Conservation (phyloP, 2,888 invertebrate genomes). For the Abrostola triplasia region DNA sequence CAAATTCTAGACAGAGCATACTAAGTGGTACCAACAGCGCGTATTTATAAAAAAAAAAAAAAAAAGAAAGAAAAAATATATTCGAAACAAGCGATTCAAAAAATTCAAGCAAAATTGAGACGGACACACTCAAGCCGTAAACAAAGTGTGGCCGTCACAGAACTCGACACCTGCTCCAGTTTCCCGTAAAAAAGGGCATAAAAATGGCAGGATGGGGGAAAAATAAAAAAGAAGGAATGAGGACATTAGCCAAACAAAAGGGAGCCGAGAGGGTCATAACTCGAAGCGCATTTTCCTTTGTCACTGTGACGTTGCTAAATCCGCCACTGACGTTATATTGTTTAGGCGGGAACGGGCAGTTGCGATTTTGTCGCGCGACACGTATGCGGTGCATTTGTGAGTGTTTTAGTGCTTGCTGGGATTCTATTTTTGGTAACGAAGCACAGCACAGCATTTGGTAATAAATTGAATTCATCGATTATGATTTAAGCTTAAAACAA, state of each 20-base stretch:
- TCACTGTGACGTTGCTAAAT: conserved; percentile 80
- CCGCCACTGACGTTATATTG: conserved; percentile 76
- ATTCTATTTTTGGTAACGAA: not conserved
- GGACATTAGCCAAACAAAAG: conserved; percentile 83
- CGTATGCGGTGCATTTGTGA: not conserved
- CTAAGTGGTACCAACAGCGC: conserved; percentile 18
- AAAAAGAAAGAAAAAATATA: conserved; percentile 15
- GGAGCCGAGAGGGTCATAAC: conserved; percentile 82
- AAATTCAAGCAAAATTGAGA: conserved; percentile 64
- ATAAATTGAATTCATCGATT: too few species aligned
- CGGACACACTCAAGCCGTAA: conserved; percentile 64
- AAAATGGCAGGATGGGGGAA: conserved; percentile 64
- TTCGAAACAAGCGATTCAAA: conserved; percentile 52
- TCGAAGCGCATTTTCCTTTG: conserved; percentile 81
- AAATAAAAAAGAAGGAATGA: conserved; percentile 65
- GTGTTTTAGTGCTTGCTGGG: not conserved
- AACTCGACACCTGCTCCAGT: conserved; percentile 73
- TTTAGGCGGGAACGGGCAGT: conserved; percentile 63
- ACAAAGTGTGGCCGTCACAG: conserved; percentile 71
- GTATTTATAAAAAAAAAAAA: conserved; percentile 24
- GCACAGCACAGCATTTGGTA: not conserved
- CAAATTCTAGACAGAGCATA: conserved; percentile 31
- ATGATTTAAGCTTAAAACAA: too few species aligned
- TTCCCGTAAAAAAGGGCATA: conserved; percentile 64
- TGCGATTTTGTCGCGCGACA: conserved; percentile 40